Conservation (phyloP, 2,113 vertebrate species). For the Okapia johnstoni region DNA sequence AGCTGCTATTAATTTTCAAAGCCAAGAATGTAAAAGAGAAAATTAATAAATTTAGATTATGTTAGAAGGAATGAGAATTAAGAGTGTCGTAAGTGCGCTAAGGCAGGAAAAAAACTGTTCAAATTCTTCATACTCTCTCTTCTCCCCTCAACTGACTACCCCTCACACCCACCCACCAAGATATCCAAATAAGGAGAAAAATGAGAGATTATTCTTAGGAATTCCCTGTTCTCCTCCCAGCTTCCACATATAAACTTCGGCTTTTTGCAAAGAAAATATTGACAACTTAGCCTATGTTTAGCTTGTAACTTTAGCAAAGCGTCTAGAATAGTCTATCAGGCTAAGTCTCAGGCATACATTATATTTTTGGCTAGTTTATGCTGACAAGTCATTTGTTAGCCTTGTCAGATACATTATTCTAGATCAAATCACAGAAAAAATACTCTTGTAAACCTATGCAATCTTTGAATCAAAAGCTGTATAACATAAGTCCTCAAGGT, state of each 20-base stretch:
- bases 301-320: background rate
- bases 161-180: background rate
- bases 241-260: background rate
- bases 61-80: background rate
- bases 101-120: slow-evolving; percentile 1
- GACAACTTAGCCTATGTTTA: background rate
- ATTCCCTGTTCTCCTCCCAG: background rate
- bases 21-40: background rate
- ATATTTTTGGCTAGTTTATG: background rate
- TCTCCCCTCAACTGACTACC: background rate
- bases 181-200: slow-evolving; percentile 45
- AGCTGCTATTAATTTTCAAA: background rate
- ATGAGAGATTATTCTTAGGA: slow-evolving; percentile 37
- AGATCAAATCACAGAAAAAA: background rate
- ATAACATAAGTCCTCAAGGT: background rate
- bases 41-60: background rate
- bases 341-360: background rate
- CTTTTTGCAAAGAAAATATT: slow-evolving; percentile 11
- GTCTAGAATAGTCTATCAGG: background rate
- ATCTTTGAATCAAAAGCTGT: background rate
- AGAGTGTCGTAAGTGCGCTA: background rate
- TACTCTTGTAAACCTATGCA: background rate
- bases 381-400: background rate
- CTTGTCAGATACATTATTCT: background rate
- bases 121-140: background rate